These are phyloP conservation scores for Sebastes diploproa DNA, from an alignment of 2,797 vertebrate species.

Conservation along the genomic window DNA sequence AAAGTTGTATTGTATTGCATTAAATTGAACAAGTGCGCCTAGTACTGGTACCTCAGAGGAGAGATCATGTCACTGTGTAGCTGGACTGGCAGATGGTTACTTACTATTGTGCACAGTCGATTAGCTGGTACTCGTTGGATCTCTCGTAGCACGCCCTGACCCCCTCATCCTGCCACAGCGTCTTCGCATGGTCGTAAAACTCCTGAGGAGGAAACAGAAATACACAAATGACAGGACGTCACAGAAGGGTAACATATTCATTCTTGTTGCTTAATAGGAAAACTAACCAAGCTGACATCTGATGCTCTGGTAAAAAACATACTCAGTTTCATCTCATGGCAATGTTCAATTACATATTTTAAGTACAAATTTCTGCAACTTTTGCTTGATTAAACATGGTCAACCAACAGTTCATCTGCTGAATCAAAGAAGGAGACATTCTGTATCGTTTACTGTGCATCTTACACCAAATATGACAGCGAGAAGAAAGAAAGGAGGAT, in stretches of 20 bases:
- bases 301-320: background rate
- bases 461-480: background rate
- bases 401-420: background rate
- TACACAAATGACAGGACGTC: background rate
- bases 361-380: background rate
- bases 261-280: background rate
- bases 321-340: background rate
- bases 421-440: background rate
- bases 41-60: background rate
- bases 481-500: background rate
- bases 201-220: constrained; percentile 79
- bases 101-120: constrained; percentile 99
- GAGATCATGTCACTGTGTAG: background rate
- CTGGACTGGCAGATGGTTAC: constrained; percentile 58
- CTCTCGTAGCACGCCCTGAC: constrained; percentile 95
- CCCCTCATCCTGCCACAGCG: constrained; percentile 96
- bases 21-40: background rate
- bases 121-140: constrained; percentile 98
- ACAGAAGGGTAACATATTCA: background rate
- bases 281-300: background rate
- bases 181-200: constrained; percentile 95
- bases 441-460: background rate
- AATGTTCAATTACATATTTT: background rate
- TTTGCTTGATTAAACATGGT: background rate
- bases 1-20: background rate